These are phyloP conservation scores for Macroramphosus scolopax DNA, from an alignment of 2,797 vertebrate species.

Conservation along the genomic window DNA sequence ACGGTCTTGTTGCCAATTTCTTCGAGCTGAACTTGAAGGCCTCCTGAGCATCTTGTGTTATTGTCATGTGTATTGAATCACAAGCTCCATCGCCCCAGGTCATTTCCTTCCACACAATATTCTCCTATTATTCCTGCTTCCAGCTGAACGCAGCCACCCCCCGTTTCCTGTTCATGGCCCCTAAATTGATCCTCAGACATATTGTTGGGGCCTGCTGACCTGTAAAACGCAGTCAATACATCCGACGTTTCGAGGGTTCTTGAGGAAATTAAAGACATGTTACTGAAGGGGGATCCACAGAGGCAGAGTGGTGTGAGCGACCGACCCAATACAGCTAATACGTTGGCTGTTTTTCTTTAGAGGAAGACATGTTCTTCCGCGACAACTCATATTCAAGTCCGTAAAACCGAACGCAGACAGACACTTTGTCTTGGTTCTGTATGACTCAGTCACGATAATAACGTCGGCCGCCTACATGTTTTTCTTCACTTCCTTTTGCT, in stretches of 20 bases:
- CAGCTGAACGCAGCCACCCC: conserved; percentile 60
- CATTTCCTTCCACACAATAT: conserved; percentile 56
- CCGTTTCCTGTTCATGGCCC: conserved; percentile 52
- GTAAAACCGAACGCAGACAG: too few species aligned
- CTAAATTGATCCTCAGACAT: conserved; percentile 75
- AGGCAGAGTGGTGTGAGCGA: not conserved
- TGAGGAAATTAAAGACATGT: conserved; percentile 31
- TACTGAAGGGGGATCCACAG: conserved; percentile 1
- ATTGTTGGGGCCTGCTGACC: conserved; percentile 80
- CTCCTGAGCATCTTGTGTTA: conserved; percentile 47
- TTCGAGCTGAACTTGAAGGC: conserved; percentile 13
- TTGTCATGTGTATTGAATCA: conserved; percentile 61
- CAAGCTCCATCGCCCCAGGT: conserved; percentile 74
- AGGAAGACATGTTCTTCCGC: too few species aligned
- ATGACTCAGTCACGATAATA: too few species aligned
- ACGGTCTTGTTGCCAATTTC: not conserved
- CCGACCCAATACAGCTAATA: conserved; percentile 4
- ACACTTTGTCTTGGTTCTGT: too few species aligned
- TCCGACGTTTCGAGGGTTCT: conserved; percentile 51
- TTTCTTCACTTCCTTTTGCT: too few species aligned
- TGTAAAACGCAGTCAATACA: conserved; percentile 75
- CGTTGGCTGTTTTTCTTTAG: too few species aligned
- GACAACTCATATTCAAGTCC: too few species aligned
- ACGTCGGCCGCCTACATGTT: too few species aligned
- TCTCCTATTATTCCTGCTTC: conserved; percentile 66